Evolutionary conservation across 2,888 invertebrate genomes (phyloP), one percentile per base, ranked within the genome.

Genomic region (Anarsia innoxiella): DNA sequence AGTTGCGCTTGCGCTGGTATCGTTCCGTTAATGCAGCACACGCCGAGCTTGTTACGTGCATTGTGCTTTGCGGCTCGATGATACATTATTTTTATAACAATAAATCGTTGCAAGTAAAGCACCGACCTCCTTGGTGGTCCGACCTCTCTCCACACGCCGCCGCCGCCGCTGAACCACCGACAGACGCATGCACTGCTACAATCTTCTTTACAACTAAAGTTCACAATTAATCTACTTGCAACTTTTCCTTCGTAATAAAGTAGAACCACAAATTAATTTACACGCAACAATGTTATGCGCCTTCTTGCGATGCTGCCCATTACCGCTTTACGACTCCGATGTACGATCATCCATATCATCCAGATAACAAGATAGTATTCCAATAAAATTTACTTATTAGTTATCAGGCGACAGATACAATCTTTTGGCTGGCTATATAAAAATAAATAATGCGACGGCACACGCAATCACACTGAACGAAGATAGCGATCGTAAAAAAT

Each of bases 11-110:
- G n/a, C n/a, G n/a, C n/a, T n/a, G n/a, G n/a, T 26, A 29, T 45
- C 41, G 37, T 65, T 55, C 73, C 73, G 75, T 70, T 75, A 74
- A 66, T 66, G 65, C 66, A 56, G 61, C 72, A 63, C 66, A 56
- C 58, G 52, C 56, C 62, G 59, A 56, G 72, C 79, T 82, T 80
- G 83, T 83, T 80, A 77, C 72, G 62, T 55, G 66, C 67, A 80
- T 80, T 82, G 80, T 79, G 66, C 67, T 59, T 65, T 60, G 58
- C 65, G 59, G 54, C 59, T 56, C 75, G 78, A 82, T 82, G 82
- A 83, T 82, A 82, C 82, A 83, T 84, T 83, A 83, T 83, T 83
- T 83, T 83, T 83, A 80, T 84, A 82, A 83, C 78, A 84, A 84
- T 84, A 83, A 84, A 83, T 83, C 78, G 76, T 72, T 66, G 75